phyloP scores from a whole-genome alignment of 1,140 invertebrate genomes.

The Rhagoletis pomonella region DNA sequence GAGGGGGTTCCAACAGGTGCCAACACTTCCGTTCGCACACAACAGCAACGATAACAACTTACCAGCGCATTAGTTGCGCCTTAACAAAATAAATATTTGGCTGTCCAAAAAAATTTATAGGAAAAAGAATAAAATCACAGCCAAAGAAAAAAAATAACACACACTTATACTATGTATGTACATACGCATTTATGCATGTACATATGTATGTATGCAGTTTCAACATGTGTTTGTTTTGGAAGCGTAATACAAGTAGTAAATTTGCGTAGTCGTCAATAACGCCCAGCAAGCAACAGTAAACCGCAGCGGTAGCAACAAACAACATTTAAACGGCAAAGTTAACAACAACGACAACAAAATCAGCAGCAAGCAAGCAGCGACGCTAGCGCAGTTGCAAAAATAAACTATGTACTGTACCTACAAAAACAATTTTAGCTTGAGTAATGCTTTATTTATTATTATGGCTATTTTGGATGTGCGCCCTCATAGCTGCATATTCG shows the following conservation, averaged over 20 bases:
- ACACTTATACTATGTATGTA: neutral
- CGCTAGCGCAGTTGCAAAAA: constrained; percentile 35
- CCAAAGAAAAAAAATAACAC: neutral
- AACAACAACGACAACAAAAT: neutral
- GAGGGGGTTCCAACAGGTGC: neutral
- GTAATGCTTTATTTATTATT: constrained; percentile 33
- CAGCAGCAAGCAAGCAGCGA: neutral
- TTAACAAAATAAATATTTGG: constrained; percentile 23
- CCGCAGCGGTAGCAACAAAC: neutral
- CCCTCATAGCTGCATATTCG: too few species aligned
- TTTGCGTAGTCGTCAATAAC: constrained; percentile 24
- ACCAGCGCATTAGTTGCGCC: neutral
- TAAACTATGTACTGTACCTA: neutral
- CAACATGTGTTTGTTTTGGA: neutral
- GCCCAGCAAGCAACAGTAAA: neutral
- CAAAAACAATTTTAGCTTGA: constrained; percentile 4
- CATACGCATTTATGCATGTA: neutral
- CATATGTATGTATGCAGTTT: neutral
- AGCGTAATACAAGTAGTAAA: constrained; percentile 36
- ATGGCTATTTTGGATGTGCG: neutral
- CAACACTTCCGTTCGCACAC: neutral
- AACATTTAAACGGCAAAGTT: neutral
- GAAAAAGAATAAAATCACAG: neutral
- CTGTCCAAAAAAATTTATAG: neutral
- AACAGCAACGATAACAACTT: neutral